These are phyloP conservation scores for Meloidogyne exigua DNA, from an alignment of 1,140 invertebrate genomes.

Conservation along the genomic window DNA sequence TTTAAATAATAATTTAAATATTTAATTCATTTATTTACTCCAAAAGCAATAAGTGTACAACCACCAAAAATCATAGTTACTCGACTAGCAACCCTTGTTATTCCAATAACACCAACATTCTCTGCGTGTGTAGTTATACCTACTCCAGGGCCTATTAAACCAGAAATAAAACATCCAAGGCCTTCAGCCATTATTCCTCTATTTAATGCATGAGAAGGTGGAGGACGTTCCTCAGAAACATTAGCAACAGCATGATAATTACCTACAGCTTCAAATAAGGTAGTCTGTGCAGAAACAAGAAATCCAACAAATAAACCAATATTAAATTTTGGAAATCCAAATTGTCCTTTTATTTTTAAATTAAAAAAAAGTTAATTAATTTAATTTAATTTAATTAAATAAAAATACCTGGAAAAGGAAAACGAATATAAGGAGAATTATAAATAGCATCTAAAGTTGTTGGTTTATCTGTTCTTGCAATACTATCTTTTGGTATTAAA, in stretches of 20 bases:
- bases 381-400: background rate
- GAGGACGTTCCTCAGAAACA: conserved; percentile 59
- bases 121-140: conserved; percentile 56
- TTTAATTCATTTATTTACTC: conserved; percentile 25
- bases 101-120: conserved; percentile 56
- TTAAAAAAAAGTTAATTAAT: background rate
- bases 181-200: conserved; percentile 60
- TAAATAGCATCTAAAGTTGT: conserved; percentile 45
- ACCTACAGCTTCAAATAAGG: conserved; percentile 65
- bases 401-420: conserved; percentile 56
- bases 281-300: conserved; percentile 64
- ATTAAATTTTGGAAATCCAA: conserved; percentile 63
- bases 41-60: conserved; percentile 54
- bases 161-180: conserved; percentile 54
- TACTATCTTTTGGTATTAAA: conserved; percentile 44
- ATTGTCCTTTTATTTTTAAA: conserved; percentile 61
- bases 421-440: conserved; percentile 48
- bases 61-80: conserved; percentile 57
- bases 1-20: conserved; percentile 24
- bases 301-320: conserved; percentile 64
- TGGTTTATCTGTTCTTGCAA: conserved; percentile 57
- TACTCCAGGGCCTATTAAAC: conserved; percentile 52
- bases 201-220: conserved; percentile 66
- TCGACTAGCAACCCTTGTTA: conserved; percentile 47
- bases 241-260: conserved; percentile 65